Conservation (phyloP, 2,797 vertebrate species). For the Sciurus carolinensis region DNA sequence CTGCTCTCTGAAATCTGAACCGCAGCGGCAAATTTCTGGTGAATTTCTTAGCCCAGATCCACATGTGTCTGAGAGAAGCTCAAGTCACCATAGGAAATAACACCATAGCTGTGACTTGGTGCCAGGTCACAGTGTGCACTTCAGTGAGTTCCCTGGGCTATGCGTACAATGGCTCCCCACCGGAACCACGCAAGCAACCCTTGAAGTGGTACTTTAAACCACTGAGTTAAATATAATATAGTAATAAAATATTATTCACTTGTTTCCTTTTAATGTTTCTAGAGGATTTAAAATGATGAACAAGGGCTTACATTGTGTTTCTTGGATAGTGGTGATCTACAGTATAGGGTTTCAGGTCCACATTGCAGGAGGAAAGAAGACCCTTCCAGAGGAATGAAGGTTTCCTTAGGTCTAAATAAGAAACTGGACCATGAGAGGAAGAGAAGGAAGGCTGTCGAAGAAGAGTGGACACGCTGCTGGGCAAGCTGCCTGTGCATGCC, state of each 20-base stretch:
- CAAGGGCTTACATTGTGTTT: neutral
- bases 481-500: neutral
- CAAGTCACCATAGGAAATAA: neutral
- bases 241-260: neutral
- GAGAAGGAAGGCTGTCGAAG: neutral
- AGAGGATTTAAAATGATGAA: neutral
- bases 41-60: neutral
- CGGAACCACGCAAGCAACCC: neutral
- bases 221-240: neutral
- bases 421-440: neutral
- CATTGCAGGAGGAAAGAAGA: neutral
- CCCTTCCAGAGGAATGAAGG: neutral
- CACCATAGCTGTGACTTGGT: neutral
- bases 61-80: neutral
- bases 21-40: neutral
- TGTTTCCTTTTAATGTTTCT: neutral
- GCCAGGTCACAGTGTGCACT: no score
- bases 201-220: neutral
- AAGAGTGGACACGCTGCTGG: neutral
- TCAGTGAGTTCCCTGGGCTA: neutral
- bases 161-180: neutral
- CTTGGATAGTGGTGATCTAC: neutral
- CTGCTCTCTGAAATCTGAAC: neutral
- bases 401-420: constrained; percentile 1
- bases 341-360: neutral